A percentile compares a stretch with the other conserved stretches of the same genome.
phyloP scores from a whole-genome alignment of 1,140 invertebrate species.

The Drosophila kepulauana region DNA sequence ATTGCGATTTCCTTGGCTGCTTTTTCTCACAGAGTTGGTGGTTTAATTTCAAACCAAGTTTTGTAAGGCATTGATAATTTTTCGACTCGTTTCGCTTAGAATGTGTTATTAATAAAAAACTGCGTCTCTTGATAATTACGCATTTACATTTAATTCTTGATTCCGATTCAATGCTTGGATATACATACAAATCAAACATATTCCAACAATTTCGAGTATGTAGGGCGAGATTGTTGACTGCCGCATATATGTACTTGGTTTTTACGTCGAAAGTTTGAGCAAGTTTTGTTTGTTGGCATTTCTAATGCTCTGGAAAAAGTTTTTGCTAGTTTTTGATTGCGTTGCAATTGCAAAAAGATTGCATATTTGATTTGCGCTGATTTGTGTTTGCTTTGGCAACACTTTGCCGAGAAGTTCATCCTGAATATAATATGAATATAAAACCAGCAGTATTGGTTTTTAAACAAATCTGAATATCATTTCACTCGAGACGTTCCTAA shows the following conservation, averaged over 20 bases:
- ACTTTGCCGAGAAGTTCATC: constrained; percentile 43
- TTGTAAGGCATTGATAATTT: no score
- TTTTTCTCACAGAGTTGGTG: constrained; percentile 51
- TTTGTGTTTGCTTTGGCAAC: constrained; percentile 49
- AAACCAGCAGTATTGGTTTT: neutral
- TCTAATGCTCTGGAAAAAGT: constrained; percentile 61
- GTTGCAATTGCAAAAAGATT: constrained; percentile 54
- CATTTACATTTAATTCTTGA: constrained; percentile 70
- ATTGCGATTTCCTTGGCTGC: constrained; percentile 15
- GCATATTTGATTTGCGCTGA: constrained; percentile 63
- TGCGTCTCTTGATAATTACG: constrained; percentile 63
- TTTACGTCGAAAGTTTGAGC: constrained; percentile 54
- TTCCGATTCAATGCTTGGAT: constrained; percentile 24
- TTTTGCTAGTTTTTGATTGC: constrained; percentile 54
- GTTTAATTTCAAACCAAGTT: constrained; percentile 47
- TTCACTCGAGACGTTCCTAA: neutral
- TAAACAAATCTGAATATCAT: neutral
- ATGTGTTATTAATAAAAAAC: constrained; percentile 69
- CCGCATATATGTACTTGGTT: constrained; percentile 66
- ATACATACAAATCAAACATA: constrained; percentile 8
- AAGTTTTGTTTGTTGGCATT: constrained; percentile 68
- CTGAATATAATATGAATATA: constrained; percentile 63
- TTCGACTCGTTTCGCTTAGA: constrained; percentile 70
- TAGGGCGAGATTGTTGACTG: constrained; percentile 70
- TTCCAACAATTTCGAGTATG: constrained; percentile 28